phyloP scores from a whole-genome alignment of 2,113 vertebrate genomes.

The Hydropotes inermis region DNA sequence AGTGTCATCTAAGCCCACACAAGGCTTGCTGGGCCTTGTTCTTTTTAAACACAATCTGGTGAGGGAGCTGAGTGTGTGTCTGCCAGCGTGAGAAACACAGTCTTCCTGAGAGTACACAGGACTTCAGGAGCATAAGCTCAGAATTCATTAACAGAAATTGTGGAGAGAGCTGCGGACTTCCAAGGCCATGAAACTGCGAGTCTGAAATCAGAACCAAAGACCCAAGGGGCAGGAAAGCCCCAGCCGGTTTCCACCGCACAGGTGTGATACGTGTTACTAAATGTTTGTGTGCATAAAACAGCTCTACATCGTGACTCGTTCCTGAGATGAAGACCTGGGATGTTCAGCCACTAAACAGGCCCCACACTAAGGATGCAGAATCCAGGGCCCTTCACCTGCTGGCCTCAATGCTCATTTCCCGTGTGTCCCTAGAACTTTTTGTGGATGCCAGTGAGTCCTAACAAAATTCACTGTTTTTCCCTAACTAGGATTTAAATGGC shows the following conservation, averaged over 20 bases:
- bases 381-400: fast-evolving
- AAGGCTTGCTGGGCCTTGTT: not conserved
- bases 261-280: not conserved
- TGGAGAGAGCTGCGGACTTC: not conserved
- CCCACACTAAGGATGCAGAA: fast-evolving
- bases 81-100: not conserved
- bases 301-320: not conserved
- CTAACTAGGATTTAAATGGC: not conserved
- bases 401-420: not conserved
- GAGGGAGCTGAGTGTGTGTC: not conserved
- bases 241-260: fast-evolving
- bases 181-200: not conserved
- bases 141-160: not conserved
- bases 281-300: not conserved
- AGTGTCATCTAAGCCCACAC: not conserved
- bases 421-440: fast-evolving
- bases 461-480: not conserved
- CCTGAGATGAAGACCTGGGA: not conserved
- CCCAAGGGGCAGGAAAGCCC: not conserved
- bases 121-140: not conserved
- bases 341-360: not conserved
- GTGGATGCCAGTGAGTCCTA: not conserved
- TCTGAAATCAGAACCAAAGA: not conserved
- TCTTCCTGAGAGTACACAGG: not conserved
- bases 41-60: not conserved